A percentile compares a stretch with the other conserved stretches of the same genome.
These are phyloP conservation scores for Gyrodactylus bullatarudis DNA, from an alignment of 1,140 invertebrate genomes.

Conservation along the genomic window DNA sequence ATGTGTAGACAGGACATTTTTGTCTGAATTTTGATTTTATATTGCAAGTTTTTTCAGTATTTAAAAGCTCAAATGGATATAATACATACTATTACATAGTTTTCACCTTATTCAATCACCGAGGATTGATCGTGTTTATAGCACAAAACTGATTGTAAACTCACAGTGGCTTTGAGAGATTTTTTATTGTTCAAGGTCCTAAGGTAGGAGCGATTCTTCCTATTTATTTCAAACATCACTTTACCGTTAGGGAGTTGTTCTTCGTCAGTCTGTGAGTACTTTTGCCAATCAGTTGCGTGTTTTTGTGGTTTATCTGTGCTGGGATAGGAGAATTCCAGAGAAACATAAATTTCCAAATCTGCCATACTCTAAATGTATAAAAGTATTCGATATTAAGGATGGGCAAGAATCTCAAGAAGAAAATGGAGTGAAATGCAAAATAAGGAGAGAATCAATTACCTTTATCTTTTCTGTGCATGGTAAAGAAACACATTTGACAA, in stretches of 20 bases:
- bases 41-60: no score
- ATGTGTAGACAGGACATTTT: no score
- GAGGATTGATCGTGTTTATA: no score
- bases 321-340: neutral
- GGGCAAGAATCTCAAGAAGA: no score
- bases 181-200: neutral
- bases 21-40: no score
- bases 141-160: no score
- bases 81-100: no score
- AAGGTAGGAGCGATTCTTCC: neutral
- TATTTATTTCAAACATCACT: neutral
- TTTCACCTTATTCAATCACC: no score
- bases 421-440: no score
- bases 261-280: neutral
- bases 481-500: neutral
- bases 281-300: neutral
- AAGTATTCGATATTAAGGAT: no score
- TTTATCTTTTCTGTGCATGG: neutral
- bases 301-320: neutral
- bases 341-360: neutral
- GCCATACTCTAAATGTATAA: neutral
- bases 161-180: neutral
- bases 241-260: neutral
- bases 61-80: no score
- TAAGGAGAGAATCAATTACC: no score